These are phyloP conservation scores for Moxostoma hubbsi DNA, from an alignment of 2,797 vertebrate species.

Conservation along the genomic window DNA sequence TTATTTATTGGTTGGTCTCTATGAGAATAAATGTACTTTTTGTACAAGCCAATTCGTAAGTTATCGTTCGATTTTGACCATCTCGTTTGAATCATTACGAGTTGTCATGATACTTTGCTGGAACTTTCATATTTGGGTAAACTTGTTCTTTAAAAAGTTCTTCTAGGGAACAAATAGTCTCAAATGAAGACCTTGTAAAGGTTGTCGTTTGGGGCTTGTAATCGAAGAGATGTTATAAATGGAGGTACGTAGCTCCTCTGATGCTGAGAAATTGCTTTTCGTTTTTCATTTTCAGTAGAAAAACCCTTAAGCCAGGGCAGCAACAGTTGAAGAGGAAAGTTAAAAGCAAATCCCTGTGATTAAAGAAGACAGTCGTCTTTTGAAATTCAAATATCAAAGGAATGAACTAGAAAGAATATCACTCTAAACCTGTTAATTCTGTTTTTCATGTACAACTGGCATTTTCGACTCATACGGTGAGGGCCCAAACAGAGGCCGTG, in stretches of 20 bases:
- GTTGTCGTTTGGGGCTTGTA: constrained; percentile 9
- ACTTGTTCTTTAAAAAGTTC: not conserved
- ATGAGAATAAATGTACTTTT: no score
- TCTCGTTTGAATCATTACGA: no score
- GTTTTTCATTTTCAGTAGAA: constrained; percentile 4
- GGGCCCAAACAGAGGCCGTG: constrained; percentile 20
- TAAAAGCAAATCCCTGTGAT: constrained; percentile 42
- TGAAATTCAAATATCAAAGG: constrained; percentile 38
- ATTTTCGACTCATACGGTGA: not conserved
- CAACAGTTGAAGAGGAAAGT: constrained; percentile 14
- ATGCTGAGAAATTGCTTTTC: constrained; percentile 31
- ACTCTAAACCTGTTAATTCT: constrained; percentile 24
- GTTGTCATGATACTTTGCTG: no score
- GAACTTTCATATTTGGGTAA: no score
- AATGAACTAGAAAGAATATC: constrained; percentile 20
- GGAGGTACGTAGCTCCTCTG: constrained; percentile 9
- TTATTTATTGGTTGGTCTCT: no score
- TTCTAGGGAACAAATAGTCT: no score
- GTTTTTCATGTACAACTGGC: constrained; percentile 29
- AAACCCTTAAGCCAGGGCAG: not conserved
- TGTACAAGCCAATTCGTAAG: no score
- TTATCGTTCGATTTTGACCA: no score
- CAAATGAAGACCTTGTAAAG: not conserved
- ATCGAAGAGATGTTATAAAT: constrained; percentile 20
- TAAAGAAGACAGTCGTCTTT: constrained; percentile 28